A percentile compares a stretch with the other conserved stretches of the same genome.
Conservation (phyloP, 2,797 vertebrate genomes). For the Leptoclinus maculatus region DNA sequence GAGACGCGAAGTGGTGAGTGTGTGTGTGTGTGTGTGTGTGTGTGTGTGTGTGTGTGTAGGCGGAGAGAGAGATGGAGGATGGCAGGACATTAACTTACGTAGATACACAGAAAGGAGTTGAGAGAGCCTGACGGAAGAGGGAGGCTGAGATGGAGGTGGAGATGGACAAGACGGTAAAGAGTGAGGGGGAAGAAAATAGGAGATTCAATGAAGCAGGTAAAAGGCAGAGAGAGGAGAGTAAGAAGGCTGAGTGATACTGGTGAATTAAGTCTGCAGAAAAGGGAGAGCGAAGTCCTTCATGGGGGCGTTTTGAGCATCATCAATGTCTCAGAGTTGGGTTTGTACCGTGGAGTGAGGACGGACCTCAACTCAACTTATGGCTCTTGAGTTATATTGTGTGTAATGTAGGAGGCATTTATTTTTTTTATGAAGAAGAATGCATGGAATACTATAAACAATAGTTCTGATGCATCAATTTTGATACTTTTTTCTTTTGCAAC, state of each 20-base stretch:
- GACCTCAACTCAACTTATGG: background rate
- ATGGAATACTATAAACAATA: background rate
- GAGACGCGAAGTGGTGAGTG: constrained; percentile 46
- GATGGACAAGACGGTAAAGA: constrained; percentile 24
- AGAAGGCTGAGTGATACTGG: background rate
- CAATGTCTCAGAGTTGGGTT: background rate
- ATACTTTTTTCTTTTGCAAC: background rate
- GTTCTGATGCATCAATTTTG: background rate
- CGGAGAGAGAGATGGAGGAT: constrained; percentile 10
- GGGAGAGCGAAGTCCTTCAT: background rate
- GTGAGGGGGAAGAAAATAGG: background rate
- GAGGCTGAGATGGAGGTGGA: constrained; percentile 4
- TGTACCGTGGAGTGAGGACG: background rate
- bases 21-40: constrained; percentile 1
- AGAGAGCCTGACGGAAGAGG: background rate
- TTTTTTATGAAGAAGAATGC: background rate
- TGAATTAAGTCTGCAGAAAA: background rate
- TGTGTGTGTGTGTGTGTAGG: constrained; percentile 21
- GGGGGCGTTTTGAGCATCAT: background rate
- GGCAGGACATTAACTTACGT: constrained; percentile 19
- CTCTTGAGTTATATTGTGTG: background rate
- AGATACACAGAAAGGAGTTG: background rate
- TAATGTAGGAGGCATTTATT: background rate
- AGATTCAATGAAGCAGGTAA: constrained; percentile 10
- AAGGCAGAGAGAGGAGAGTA: background rate